Percentiles rank a stretch among this genome's conserved stretches.
Conservation (phyloP, 1,140 invertebrate genomes). For the Drosophila malerkotliana region DNA sequence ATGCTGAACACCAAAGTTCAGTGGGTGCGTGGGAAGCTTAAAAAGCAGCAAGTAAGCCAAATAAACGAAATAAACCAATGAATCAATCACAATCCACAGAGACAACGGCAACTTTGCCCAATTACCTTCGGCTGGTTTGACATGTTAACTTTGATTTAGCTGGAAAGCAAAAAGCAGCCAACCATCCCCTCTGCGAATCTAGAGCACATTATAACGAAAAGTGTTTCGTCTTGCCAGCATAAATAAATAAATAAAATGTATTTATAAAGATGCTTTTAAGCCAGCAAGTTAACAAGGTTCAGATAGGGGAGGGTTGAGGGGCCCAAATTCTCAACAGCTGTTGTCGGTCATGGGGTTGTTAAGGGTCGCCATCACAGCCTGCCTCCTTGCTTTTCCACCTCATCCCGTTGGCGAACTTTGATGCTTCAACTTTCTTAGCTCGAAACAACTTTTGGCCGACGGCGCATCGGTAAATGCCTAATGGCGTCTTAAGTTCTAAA, state of each 20-base stretch:
- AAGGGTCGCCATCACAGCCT: slow-evolving; percentile 49
- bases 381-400: slow-evolving; percentile 13
- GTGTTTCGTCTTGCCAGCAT: slow-evolving; percentile 72
- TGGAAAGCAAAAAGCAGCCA: not conserved
- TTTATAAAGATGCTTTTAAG: slow-evolving; percentile 83
- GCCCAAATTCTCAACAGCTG: slow-evolving; percentile 71
- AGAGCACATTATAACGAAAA: slow-evolving; percentile 68
- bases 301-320: slow-evolving; percentile 21
- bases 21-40: slow-evolving; percentile 74
- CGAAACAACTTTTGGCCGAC: slow-evolving; percentile 48
- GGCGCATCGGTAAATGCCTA: slow-evolving; percentile 61
- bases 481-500: slow-evolving; percentile 39
- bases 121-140: slow-evolving; percentile 61
- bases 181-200: slow-evolving; percentile 24
- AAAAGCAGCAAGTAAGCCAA: slow-evolving; percentile 17
- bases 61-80: slow-evolving; percentile 32
- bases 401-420: slow-evolving; percentile 23
- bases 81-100: slow-evolving; percentile 28
- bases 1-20: slow-evolving; percentile 69
- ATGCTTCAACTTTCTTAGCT: slow-evolving; percentile 47
- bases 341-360: slow-evolving; percentile 75
- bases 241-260: slow-evolving; percentile 83
- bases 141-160: slow-evolving; percentile 69
- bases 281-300: slow-evolving; percentile 71
- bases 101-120: slow-evolving; percentile 30